These are phyloP conservation scores for Raphicerus campestris DNA, from an alignment of 2,113 vertebrate species.

Conservation along the genomic window DNA sequence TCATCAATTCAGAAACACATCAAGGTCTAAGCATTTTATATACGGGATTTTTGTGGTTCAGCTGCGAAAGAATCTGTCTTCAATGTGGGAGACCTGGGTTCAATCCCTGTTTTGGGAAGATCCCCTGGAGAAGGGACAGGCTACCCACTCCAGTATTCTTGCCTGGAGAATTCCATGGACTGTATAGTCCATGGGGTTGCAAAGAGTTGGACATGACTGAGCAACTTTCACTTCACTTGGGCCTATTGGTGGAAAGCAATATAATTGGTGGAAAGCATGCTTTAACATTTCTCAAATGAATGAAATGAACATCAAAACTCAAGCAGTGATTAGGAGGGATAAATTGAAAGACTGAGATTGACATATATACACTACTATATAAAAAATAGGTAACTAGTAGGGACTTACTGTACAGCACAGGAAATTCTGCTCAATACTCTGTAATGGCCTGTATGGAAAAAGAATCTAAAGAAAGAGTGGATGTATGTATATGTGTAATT, in stretches of 20 bases:
- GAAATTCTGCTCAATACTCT: neutral
- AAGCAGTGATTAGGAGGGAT: neutral
- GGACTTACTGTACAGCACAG: neutral
- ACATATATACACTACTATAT: neutral
- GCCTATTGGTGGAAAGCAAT: neutral
- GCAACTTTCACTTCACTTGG: neutral
- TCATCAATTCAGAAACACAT: neutral
- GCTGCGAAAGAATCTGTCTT: neutral
- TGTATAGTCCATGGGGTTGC: neutral
- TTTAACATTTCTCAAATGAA: neutral
- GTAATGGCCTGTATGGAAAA: neutral
- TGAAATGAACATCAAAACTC: neutral
- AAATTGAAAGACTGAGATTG: neutral
- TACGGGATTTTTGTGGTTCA: neutral
- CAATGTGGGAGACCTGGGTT: neutral
- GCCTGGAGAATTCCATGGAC: neutral
- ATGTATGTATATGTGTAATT: neutral
- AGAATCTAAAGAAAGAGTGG: neutral
- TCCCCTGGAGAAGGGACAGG: neutral
- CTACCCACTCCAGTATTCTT: neutral
- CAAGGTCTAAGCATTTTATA: neutral
- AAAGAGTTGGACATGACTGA: accelerated
- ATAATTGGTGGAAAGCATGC: neutral
- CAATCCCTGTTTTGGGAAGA: neutral
- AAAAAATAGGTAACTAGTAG: neutral